phyloP scores from a whole-genome alignment of 1,140 invertebrate genomes.

The Ruditapes philippinarum region DNA sequence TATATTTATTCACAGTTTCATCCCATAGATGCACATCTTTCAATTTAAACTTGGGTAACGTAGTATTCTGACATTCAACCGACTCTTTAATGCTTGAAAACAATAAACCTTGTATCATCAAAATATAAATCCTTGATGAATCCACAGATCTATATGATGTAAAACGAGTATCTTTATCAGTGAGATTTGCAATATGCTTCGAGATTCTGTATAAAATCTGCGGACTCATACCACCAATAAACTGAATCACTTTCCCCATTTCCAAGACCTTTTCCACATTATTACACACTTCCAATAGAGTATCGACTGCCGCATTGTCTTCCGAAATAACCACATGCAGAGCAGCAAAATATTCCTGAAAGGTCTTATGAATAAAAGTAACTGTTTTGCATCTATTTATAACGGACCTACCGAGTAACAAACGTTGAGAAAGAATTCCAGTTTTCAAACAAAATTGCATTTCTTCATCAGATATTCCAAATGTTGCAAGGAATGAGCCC shows the following conservation, averaged over 20 bases:
- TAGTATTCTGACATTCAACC: neutral
- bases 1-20: neutral
- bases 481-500: neutral
- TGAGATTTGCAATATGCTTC: neutral
- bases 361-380: neutral
- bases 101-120: neutral
- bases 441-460: neutral
- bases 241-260: slow-evolving; percentile 3
- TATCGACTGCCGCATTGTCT: neutral
- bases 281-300: neutral
- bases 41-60: neutral
- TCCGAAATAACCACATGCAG: neutral
- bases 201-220: neutral
- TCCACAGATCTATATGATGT: neutral
- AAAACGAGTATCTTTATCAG: neutral
- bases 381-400: neutral
- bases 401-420: neutral
- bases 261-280: neutral
- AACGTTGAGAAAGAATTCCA: neutral
- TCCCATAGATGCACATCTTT: neutral
- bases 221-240: neutral
- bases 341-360: slow-evolving; percentile 8
- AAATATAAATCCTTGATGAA: neutral
- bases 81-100: neutral
- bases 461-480: neutral